Conservation (phyloP, 2,888 invertebrate species). For the Netelia fuscicornis region DNA sequence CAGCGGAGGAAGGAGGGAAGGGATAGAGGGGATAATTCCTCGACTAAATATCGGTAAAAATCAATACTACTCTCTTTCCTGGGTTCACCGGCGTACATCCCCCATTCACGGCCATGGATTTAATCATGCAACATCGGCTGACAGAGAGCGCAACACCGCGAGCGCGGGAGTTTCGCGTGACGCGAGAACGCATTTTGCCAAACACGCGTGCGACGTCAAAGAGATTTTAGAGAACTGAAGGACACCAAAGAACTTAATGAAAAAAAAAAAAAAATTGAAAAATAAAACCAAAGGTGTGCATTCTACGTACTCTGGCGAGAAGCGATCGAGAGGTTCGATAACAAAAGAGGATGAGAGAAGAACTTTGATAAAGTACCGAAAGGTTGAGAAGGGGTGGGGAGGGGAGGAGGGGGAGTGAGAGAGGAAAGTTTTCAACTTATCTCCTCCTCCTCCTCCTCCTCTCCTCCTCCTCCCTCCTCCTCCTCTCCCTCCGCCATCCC, state of each 20-base stretch:
- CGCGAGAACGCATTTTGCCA: not conserved
- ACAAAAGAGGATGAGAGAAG: conserved; percentile 27
- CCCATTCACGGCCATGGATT: conserved; percentile 52
- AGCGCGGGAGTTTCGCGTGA: not conserved
- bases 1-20: conserved; percentile 67
- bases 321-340: not conserved
- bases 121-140: conserved; percentile 76
- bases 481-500: not conserved
- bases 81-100: conserved; percentile 72
- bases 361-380: conserved; percentile 37
- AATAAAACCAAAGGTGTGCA: not conserved
- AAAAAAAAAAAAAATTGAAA: not conserved
- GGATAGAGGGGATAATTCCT: conserved; percentile 82
- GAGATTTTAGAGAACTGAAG: not conserved
- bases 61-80: conserved; percentile 83
- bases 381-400: not conserved
- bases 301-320: not conserved
- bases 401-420: too few relatives aligned
- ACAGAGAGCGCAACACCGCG: conserved; percentile 8
- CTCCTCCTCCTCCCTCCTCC: not conserved
- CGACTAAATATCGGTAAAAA: conserved; percentile 84
- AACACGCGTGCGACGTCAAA: not conserved
- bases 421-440: not conserved
- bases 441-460: not conserved
- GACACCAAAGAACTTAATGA: not conserved